These are phyloP conservation scores for Rissa tridactyla DNA, from an alignment of 2,113 vertebrate genomes.

Conservation along the genomic window DNA sequence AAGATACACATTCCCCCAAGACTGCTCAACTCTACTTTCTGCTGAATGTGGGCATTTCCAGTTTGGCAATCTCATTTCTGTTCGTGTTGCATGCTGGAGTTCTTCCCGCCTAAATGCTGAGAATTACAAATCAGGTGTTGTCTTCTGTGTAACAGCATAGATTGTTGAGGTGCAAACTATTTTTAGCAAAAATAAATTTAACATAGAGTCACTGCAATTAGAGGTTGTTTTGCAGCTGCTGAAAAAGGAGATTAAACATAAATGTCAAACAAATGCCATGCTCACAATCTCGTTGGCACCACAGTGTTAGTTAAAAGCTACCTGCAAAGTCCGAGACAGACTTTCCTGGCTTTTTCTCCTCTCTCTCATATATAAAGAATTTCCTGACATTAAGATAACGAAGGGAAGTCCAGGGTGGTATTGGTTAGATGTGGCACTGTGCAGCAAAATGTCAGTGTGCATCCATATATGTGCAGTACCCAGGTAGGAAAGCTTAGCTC, in stretches of 20 bases:
- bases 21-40: background rate
- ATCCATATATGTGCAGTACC: background rate
- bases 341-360: background rate
- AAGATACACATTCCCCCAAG: background rate
- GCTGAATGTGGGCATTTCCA: background rate
- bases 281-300: background rate
- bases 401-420: background rate
- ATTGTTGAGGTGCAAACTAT: background rate
- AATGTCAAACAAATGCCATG: slow-evolving; percentile 38
- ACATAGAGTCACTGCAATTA: background rate
- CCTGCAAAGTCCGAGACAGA: background rate
- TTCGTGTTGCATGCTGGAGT: background rate
- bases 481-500: background rate
- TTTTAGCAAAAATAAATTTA: slow-evolving; percentile 11
- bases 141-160: background rate
- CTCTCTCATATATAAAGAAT: background rate
- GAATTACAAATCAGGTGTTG: background rate
- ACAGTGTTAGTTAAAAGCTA: slow-evolving; percentile 33
- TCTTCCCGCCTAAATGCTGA: background rate
- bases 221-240: background rate
- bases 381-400: background rate
- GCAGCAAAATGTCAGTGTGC: background rate
- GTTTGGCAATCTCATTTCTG: background rate
- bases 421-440: background rate
- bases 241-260: slow-evolving; percentile 12